Percentiles rank a stretch among this genome's conserved stretches.
Conservation (phyloP, 2,113 vertebrate species). For the Passer montanus region DNA sequence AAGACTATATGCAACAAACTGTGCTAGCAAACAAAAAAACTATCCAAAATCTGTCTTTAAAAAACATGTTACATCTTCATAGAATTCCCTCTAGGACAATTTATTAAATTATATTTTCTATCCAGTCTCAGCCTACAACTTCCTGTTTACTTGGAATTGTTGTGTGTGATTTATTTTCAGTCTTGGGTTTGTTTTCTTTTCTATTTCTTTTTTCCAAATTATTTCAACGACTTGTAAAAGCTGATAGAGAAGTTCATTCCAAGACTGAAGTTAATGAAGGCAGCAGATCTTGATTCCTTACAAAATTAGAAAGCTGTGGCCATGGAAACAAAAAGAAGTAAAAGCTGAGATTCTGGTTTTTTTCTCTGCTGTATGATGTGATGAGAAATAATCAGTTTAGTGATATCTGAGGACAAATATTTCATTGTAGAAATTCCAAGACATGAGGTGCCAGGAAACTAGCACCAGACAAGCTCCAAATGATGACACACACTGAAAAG, state of each 20-base stretch:
- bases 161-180: slow-evolving; percentile 32
- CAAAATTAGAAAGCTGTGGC: slow-evolving; percentile 76
- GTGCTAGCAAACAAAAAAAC: background rate
- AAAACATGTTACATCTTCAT: background rate
- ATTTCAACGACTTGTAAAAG: slow-evolving; percentile 64
- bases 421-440: slow-evolving; percentile 37
- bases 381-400: slow-evolving; percentile 48
- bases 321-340: slow-evolving; percentile 79
- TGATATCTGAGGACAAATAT: slow-evolving; percentile 65
- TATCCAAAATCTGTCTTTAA: background rate
- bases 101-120: slow-evolving; percentile 31
- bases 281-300: slow-evolving; percentile 68
- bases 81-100: background rate
- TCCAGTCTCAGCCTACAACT: background rate
- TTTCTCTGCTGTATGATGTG: slow-evolving; percentile 17
- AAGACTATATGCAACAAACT: background rate
- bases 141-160: slow-evolving; percentile 25
- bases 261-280: slow-evolving; percentile 72
- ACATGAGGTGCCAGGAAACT: slow-evolving; percentile 35
- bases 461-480: background rate
- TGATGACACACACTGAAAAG: background rate
- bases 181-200: slow-evolving; percentile 40
- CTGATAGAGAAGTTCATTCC: slow-evolving; percentile 53
- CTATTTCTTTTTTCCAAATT: slow-evolving; percentile 35
- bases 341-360: slow-evolving; percentile 62